Evolutionary conservation across 2,888 invertebrate genomes (phyloP).

Genomic region (Aphrophora alni): DNA sequence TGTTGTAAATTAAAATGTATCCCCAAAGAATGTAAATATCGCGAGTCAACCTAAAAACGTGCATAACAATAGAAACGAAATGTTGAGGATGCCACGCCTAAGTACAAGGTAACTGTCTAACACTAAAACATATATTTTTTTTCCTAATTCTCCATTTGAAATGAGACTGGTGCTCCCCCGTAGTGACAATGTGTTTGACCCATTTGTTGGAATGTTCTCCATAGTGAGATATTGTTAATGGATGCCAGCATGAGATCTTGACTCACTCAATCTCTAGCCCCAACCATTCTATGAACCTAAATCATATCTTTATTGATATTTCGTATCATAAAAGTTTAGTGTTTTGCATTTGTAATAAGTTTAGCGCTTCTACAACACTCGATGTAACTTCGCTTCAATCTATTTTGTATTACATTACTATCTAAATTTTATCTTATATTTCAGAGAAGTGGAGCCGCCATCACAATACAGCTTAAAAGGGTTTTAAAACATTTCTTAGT

Average conservation of each 20-base stretch:
- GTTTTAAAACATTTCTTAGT: too few relatives aligned
- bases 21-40: too few relatives aligned
- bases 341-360: neutral
- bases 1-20: too few relatives aligned
- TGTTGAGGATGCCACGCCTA: neutral
- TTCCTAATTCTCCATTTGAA: conserved; percentile 9
- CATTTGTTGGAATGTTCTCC: neutral
- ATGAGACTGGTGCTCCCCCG: neutral
- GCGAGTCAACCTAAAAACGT: too few relatives aligned
- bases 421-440: too few relatives aligned
- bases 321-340: neutral
- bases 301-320: neutral
- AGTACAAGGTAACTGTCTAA: neutral
- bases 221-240: neutral
- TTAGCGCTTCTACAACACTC: neutral
- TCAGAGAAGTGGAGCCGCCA: too few relatives aligned
- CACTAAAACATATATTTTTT: neutral
- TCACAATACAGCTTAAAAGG: too few relatives aligned
- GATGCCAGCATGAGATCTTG: neutral
- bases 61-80: neutral
- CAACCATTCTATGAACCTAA: neutral
- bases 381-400: too few relatives aligned
- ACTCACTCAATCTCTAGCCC: neutral
- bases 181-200: neutral
- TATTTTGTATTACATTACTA: too few relatives aligned